Base-by-base conservation (phyloP, 2,113 vertebrate species). In the Pseudorasbora parva region DNA sequence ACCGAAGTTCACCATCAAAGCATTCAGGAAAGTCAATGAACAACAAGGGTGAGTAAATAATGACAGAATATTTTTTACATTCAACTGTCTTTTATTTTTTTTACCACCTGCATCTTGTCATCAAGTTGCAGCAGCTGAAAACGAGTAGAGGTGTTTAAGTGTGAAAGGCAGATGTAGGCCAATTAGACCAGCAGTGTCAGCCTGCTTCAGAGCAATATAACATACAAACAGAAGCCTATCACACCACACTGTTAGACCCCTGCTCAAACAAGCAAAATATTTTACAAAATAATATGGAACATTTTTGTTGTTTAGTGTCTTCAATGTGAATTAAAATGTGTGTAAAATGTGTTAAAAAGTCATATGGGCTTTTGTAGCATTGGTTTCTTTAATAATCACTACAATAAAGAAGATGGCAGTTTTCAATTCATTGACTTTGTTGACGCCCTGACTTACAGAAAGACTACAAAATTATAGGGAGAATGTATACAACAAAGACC, bases 151-250 rank as follows among this genome's bases (percentile, higher is more conserved):
- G 33, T 66, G 15, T 56, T 68, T 74, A 27, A 69, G 37, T 30
- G 47, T 45, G 47, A 30, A 17, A 57, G 54, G 10, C 80, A 74
- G 78, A 91, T 73, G 25, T 88, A 17, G 69, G 85, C 85, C 90
- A 94, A 93, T 95, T 95, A 95, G 92, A 92, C 88, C 82, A 85
- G 85, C 4, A 71, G 89, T 92, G 94, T 90, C 91, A 95, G 87
- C 60, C 21, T 88, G 89, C 86, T 88, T 83, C 89, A 88, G 80
- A 88, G 89, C 85, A 68, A 91, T 85, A 83, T 94, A 87, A 83
- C 93, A 93, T 85, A 86, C 90, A 93, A 90, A 93, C 92, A 87
- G 49, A 78, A 93, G 84, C 84, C 83, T 82, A 75, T 94, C 85
- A 9, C 93, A 92, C 90, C 94, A 93, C 86, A 92, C 92, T 86